Conservation (phyloP, 2,888 invertebrate genomes). For the Drosophila incognita region DNA sequence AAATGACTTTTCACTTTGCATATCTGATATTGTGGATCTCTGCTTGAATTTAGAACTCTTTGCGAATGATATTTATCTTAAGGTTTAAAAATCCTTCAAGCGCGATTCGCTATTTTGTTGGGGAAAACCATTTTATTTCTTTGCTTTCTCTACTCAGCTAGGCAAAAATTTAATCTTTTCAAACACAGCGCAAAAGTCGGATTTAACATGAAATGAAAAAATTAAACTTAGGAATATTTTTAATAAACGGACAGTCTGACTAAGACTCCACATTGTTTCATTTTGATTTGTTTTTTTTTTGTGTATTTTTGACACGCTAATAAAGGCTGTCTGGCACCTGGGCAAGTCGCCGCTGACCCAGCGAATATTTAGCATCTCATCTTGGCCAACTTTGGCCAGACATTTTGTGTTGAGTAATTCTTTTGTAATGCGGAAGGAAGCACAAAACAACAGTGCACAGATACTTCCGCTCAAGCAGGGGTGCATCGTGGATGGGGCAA, state of each 20-base stretch:
- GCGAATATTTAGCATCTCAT: constrained; percentile 41
- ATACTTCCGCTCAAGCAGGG: constrained; percentile 53
- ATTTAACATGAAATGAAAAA: constrained; percentile 3
- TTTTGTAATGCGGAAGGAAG: constrained; percentile 80
- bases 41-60: neutral
- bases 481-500: neutral
- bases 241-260: constrained; percentile 10
- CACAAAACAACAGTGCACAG: constrained; percentile 64
- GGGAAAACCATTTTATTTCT: neutral
- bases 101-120: neutral
- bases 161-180: neutral
- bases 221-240: constrained; percentile 16
- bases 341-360: constrained; percentile 33
- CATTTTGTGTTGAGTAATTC: constrained; percentile 79
- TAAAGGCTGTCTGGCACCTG: constrained; percentile 49
- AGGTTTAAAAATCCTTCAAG: neutral
- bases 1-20: neutral
- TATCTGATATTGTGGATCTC: neutral
- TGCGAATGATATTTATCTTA: neutral
- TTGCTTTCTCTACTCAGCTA: neutral
- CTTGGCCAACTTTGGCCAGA: constrained; percentile 63
- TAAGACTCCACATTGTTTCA: neutral
- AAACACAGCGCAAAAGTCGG: neutral
- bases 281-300: constrained; percentile 2
- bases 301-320: constrained; percentile 22